Evolutionary conservation across 2,888 invertebrate species (phyloP).

Genomic region (Epirrita christyi): DNA sequence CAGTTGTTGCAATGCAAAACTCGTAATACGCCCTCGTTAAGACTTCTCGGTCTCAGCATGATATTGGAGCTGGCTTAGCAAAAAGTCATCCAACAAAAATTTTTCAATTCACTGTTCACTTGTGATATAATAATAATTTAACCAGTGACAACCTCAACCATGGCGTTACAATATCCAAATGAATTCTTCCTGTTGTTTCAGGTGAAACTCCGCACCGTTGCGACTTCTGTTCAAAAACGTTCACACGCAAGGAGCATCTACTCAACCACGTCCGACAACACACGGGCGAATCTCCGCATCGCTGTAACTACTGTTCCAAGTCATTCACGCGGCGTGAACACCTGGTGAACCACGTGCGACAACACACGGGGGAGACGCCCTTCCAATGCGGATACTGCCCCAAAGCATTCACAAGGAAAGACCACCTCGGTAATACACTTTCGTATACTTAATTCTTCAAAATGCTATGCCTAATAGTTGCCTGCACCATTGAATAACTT

Average conservation of each 20-base stretch:
- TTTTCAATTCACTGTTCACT: too few relatives aligned
- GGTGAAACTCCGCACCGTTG: constrained; percentile 91
- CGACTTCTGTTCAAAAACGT: constrained; percentile 92
- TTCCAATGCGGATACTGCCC: constrained; percentile 94
- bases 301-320: constrained; percentile 94
- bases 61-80: too few relatives aligned
- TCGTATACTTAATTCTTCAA: neutral
- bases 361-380: constrained; percentile 91
- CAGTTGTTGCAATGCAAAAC: too few relatives aligned
- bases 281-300: constrained; percentile 93
- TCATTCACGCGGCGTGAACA: constrained; percentile 95
- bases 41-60: too few relatives aligned
- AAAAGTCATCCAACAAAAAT: too few relatives aligned
- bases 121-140: too few relatives aligned
- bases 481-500: too few relatives aligned
- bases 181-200: constrained; percentile 38
- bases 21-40: too few relatives aligned
- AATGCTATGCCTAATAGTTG: too few relatives aligned
- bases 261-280: constrained; percentile 91
- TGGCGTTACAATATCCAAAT: neutral
- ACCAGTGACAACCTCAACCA: too few relatives aligned
- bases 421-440: constrained; percentile 85
- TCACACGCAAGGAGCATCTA: constrained; percentile 91
- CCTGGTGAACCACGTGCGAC: constrained; percentile 93
- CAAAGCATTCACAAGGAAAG: constrained; percentile 93